These are phyloP conservation scores for Leptodactylus fuscus DNA, from an alignment of 2,113 vertebrate genomes.

Conservation along the genomic window DNA sequence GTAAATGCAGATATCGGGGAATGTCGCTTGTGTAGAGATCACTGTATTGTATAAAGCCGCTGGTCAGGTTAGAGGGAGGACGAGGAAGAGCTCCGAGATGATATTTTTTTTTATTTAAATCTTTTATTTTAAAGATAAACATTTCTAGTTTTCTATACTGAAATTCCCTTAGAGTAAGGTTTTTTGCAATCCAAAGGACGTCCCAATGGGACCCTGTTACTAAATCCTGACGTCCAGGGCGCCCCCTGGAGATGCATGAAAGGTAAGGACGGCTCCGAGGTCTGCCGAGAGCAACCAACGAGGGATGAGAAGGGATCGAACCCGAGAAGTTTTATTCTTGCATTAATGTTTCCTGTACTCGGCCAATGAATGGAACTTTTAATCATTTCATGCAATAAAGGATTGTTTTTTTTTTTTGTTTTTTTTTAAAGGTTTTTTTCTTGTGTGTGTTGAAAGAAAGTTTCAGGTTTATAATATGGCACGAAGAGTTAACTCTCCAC, in stretches of 20 bases:
- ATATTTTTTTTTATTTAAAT: conserved; percentile 5
- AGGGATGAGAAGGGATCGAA: conserved; percentile 7
- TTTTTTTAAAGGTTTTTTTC: background rate
- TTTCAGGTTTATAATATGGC: too few relatives aligned
- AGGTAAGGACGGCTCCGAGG: background rate
- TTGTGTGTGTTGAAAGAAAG: too few relatives aligned
- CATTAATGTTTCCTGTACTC: background rate
- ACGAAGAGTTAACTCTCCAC: background rate
- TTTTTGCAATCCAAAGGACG: background rate
- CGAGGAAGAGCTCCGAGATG: background rate
- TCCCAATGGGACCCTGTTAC: background rate
- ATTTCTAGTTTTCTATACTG: conserved; percentile 18
- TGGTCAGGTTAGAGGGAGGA: background rate
- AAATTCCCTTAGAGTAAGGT: background rate
- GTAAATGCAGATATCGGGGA: background rate
- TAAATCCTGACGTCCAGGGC: background rate
- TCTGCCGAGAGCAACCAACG: background rate
- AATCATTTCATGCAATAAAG: conserved; percentile 55
- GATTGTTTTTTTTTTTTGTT: background rate
- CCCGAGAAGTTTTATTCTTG: background rate
- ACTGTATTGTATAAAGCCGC: conserved; percentile 14
- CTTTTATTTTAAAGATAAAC: conserved; percentile 5
- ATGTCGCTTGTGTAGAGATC: background rate
- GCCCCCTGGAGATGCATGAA: background rate
- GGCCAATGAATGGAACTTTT: conserved; percentile 17